These are phyloP conservation scores for Lydus trimaculatus DNA, from an alignment of 2,888 invertebrate species.

Conservation along the genomic window DNA sequence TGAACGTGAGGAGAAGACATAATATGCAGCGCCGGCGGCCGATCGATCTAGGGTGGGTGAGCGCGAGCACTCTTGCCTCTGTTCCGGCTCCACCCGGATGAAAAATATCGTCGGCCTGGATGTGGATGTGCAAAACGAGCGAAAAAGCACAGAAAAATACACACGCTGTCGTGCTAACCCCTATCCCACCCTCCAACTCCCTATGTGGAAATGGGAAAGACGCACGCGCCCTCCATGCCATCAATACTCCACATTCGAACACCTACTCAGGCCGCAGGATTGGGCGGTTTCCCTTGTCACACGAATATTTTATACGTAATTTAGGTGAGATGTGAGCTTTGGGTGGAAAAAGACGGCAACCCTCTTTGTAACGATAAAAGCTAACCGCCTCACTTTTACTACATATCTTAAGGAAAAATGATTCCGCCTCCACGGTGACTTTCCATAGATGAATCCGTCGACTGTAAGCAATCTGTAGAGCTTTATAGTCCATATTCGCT, in stretches of 20 bases:
- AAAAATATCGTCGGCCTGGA: constrained; percentile 58
- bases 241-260: constrained; percentile 61
- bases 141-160: constrained; percentile 58
- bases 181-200: constrained; percentile 38
- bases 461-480: constrained; percentile 47
- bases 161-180: constrained; percentile 52
- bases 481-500: constrained; percentile 41
- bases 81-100: constrained; percentile 59
- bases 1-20: constrained; percentile 55
- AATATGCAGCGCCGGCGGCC: constrained; percentile 46
- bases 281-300: constrained; percentile 50
- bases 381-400: constrained; percentile 32
- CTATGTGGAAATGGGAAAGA: constrained; percentile 53
- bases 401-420: constrained; percentile 38
- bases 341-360: constrained; percentile 35
- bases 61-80: constrained; percentile 36
- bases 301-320: constrained; percentile 46
- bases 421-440: constrained; percentile 44
- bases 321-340: constrained; percentile 37
- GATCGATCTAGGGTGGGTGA: constrained; percentile 27
- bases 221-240: constrained; percentile 56
- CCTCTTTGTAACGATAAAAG: constrained; percentile 43
- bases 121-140: constrained; percentile 52
- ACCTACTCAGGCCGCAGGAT: constrained; percentile 57
- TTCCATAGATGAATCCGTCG: constrained; percentile 43